These are phyloP conservation scores for Mus pahari DNA, from an alignment of 2,113 vertebrate species.

Conservation along the genomic window DNA sequence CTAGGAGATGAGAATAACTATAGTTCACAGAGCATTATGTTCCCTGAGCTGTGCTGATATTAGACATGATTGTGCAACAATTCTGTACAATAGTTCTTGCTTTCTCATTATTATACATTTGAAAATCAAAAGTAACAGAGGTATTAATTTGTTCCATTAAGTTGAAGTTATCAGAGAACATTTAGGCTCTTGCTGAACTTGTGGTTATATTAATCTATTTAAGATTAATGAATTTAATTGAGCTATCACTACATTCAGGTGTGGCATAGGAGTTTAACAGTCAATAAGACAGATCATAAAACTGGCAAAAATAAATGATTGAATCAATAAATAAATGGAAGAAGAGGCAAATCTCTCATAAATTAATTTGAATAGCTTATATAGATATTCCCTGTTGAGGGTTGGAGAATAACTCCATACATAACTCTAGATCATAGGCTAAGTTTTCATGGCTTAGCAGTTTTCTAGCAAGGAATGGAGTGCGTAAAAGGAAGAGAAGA, in stretches of 20 bases:
- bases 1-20: neutral
- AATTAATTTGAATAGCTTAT: neutral
- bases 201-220: neutral
- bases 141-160: neutral
- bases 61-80: neutral
- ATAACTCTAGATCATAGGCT: neutral
- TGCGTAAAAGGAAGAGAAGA: neutral
- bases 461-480: neutral
- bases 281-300: neutral
- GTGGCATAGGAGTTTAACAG: neutral
- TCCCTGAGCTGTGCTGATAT: neutral
- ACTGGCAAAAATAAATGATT: neutral
- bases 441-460: neutral
- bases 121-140: neutral
- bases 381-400: neutral
- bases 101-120: neutral
- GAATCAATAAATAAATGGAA: neutral
- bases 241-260: neutral
- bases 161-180: neutral
- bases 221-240: slow-evolving; percentile 46
- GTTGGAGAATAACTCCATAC: neutral
- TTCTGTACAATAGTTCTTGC: neutral
- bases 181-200: neutral
- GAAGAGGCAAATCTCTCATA: neutral
- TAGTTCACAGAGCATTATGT: neutral